Evolutionary conservation across 2,113 vertebrate species (phyloP).

Genomic region (Ictalurus punctatus): DNA sequence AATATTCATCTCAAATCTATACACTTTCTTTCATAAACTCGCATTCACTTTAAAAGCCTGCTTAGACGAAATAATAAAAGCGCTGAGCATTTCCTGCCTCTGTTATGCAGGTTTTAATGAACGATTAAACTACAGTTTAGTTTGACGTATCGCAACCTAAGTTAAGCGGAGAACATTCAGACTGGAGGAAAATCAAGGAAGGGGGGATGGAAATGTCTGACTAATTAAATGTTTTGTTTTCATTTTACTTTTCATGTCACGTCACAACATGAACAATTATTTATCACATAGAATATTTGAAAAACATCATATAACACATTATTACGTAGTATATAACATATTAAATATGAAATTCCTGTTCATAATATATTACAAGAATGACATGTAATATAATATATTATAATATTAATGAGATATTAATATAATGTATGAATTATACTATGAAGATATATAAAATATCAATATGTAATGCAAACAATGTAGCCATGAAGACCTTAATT

Average conservation of each 20-base stretch:
- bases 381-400: background rate
- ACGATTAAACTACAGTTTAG: no score
- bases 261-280: background rate
- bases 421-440: background rate
- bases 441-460: background rate
- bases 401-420: background rate
- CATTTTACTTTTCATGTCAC: background rate
- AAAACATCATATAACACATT: background rate
- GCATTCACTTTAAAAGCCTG: background rate
- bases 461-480: background rate
- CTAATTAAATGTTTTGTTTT: background rate
- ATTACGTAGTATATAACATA: background rate
- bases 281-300: background rate
- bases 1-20: background rate
- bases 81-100: background rate
- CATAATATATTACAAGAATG: background rate
- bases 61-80: background rate
- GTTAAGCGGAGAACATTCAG: background rate
- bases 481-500: background rate
- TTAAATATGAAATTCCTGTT: background rate
- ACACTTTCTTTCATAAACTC: background rate
- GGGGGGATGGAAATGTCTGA: background rate
- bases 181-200: background rate
- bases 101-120: no score
- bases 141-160: no score